These are phyloP conservation scores for Barypeithes pellucidus DNA, from an alignment of 2,888 invertebrate species.

Conservation along the genomic window DNA sequence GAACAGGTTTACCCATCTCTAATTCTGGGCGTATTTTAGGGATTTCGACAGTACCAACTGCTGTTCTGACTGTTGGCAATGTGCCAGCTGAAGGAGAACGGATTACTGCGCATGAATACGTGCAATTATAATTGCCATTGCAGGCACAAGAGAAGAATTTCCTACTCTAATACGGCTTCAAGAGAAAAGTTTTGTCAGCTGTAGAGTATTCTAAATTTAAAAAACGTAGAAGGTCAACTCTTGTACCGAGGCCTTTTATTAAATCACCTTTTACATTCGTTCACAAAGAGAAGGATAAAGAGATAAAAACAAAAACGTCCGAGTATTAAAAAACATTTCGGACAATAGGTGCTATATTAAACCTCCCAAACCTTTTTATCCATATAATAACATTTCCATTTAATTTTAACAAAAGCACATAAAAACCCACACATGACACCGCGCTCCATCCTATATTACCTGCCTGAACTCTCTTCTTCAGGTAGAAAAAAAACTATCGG, in stretches of 20 bases:
- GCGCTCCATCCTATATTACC: slow-evolving; percentile 26
- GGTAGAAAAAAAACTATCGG: slow-evolving; percentile 14
- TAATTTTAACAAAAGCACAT: slow-evolving; percentile 48
- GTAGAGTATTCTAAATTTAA: no score
- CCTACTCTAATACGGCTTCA: no score
- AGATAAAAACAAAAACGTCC: slow-evolving; percentile 19
- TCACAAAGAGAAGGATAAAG: background rate
- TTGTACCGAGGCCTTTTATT: background rate
- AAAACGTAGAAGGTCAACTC: no score
- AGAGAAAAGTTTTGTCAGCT: no score
- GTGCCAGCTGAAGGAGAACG: no score
- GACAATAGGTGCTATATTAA: slow-evolving; percentile 42
- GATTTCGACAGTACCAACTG: no score
- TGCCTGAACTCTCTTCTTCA: slow-evolving; percentile 17
- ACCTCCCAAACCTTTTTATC: slow-evolving; percentile 41
- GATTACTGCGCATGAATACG: no score
- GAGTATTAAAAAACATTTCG: slow-evolving; percentile 7
- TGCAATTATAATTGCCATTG: no score
- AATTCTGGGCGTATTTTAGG: no score
- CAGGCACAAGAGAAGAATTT: no score
- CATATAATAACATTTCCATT: slow-evolving; percentile 44
- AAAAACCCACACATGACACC: slow-evolving; percentile 41
- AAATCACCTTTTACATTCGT: slow-evolving; percentile 1
- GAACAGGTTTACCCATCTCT: no score
- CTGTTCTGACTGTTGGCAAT: no score